Conservation (phyloP, 2,888 invertebrate species). For the Idaea aversata region DNA sequence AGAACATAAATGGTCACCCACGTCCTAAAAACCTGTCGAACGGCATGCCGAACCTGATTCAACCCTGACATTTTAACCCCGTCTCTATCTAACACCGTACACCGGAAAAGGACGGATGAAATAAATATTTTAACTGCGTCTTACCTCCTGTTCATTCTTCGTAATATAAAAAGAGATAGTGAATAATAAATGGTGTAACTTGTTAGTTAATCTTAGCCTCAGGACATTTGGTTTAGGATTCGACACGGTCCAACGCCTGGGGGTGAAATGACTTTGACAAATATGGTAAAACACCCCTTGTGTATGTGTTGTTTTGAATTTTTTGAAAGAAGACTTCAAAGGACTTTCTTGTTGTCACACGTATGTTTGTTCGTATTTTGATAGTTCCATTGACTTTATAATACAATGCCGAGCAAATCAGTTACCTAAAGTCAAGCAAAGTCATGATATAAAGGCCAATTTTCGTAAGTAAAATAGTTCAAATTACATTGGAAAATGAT, state of each 20-base stretch:
- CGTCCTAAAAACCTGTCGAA: slow-evolving; percentile 51
- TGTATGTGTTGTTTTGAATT: slow-evolving; percentile 42
- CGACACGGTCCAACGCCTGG: slow-evolving; percentile 67
- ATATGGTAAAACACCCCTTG: slow-evolving; percentile 47
- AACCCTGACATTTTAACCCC: slow-evolving; percentile 31
- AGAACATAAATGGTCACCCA: slow-evolving; percentile 44
- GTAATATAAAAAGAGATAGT: slow-evolving; percentile 19
- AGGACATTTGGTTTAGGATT: slow-evolving; percentile 66
- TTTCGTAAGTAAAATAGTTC: too few species aligned
- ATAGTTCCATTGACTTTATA: not conserved
- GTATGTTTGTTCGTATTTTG: slow-evolving; percentile 6
- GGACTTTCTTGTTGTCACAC: slow-evolving; percentile 33
- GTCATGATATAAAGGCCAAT: too few species aligned
- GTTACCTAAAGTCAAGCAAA: too few species aligned
- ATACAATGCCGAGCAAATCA: too few species aligned
- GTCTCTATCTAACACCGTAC: slow-evolving; percentile 27
- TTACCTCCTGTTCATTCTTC: slow-evolving; percentile 11
- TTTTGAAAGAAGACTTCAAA: slow-evolving; percentile 29
- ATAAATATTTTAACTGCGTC: slow-evolving; percentile 5
- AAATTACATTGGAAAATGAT: too few species aligned
- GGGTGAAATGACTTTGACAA: slow-evolving; percentile 59
- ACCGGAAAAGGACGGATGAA: slow-evolving; percentile 30
- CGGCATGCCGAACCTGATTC: slow-evolving; percentile 50
- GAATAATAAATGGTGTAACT: slow-evolving; percentile 27
- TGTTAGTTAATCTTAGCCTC: slow-evolving; percentile 63